Base-by-base conservation (phyloP, 1,140 invertebrate species). In the Habropoda laboriosa region DNA sequence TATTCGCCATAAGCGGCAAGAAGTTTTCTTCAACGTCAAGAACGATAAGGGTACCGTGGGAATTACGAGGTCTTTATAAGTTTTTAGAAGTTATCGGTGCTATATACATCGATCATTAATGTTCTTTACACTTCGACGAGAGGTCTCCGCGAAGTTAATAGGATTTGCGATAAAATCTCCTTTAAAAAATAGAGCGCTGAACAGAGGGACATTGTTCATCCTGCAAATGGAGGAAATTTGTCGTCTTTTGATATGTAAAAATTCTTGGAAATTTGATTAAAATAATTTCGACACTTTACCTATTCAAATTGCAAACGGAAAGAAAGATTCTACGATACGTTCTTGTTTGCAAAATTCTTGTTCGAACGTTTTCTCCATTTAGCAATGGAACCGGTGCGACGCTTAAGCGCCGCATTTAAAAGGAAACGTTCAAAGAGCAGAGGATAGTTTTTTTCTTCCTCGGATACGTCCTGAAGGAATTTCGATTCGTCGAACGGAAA, bases 11-110 rank as follows among this genome's bases (percentile, higher is more conserved):
- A 57, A 21, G 18, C 21, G 18, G n/a, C 30, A 21, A 42, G 30
- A 13, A 67, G 18, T 79, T 42, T 73, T 82, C 24, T 53, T 77
- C 64, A 45, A 21, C 35, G 55, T 42, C 57, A 71, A 71, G 27
- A 40, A 6, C 40, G 12, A 18, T n/a, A 18, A 47, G 8, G 0
- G 1, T 6, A 16, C 10, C 8, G n/a, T 6, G 21, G 53, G 32
- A 27, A 13, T 21, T 68, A 3, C 21, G 5, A 45, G 30, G 30
- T 67, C 5, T 35, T 67, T 32, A 6, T 2, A 73, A 24, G 21
- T 53, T 55, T 68, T 51, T 24, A 68, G 7, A 67, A 67, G 45
- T n/a, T 49, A 35, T 5, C 2, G 45, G 30, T 49, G 8, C 35
- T 71, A 42, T 40, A 40, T 30, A 71, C 49, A 55, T 12, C 30